Conservation (phyloP, 2,113 vertebrate species). For the Arizona elegans region DNA sequence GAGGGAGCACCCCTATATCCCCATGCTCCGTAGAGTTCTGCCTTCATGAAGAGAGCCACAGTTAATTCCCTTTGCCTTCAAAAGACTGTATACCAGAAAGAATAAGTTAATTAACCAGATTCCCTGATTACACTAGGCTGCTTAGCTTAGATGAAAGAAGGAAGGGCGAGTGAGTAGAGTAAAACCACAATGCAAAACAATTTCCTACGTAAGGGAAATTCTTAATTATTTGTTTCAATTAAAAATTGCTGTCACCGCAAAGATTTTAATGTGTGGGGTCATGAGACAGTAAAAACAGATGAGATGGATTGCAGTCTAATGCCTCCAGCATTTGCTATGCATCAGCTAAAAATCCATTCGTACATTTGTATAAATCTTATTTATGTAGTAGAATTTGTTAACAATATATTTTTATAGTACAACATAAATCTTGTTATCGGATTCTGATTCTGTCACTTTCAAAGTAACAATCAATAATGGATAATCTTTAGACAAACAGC, state of each 20-base stretch:
- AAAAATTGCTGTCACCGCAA: constrained; percentile 52
- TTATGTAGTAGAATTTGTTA: constrained; percentile 37
- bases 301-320: constrained; percentile 56
- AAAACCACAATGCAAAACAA: background rate
- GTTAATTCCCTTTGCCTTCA: background rate
- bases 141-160: background rate
- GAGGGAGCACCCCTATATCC: background rate
- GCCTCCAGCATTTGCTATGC: constrained; percentile 62
- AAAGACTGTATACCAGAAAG: background rate
- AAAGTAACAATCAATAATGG: constrained; percentile 64
- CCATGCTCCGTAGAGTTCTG: background rate
- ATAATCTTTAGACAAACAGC: constrained; percentile 62
- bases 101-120: background rate
- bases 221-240: constrained; percentile 19
- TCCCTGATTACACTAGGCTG: background rate
- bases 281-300: constrained; percentile 52
- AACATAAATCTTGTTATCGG: constrained; percentile 60
- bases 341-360: constrained; percentile 62
- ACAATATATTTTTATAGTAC: constrained; percentile 42
- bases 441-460: constrained; percentile 63
- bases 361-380: constrained; percentile 54
- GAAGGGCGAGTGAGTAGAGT: background rate
- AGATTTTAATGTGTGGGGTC: constrained; percentile 56
- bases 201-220: background rate
- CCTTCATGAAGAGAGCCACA: background rate